Evolutionary conservation across 2,888 invertebrate species (phyloP), one percentile per base, ranked within the genome.

Genomic region (Dascillus cervinus): DNA sequence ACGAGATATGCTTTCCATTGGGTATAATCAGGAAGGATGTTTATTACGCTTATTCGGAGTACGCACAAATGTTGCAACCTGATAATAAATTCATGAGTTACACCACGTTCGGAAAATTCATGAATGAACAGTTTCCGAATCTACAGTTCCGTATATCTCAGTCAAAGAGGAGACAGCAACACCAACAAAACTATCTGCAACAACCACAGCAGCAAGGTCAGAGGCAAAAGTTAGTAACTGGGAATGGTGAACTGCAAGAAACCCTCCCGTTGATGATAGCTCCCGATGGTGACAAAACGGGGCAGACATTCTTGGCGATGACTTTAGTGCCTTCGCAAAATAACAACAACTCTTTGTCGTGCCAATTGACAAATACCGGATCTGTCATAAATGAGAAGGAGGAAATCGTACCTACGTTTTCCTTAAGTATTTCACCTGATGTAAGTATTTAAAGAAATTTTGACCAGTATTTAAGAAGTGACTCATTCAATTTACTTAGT

Each of bases 51-150:
- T 84, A 83, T 54, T 77, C 77, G 50, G 77, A 81, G 47, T 81
- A 79, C 53, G 80, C 81, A 37, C 77, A 77, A 54, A 74, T 77
- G 41, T 60, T 77, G 26, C 78, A 80, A 47, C 79, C 80, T 0
- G 75, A 75, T 29, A 75, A 79, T 5, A 83, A 83, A 60, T 64
- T 81, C 6, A 82, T 85, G 82, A 83, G 83, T 0, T 85, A 82
- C 51, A 81, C 83, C 2, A 82, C 83, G 4, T 84, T 84, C 63
- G 68, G 83, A 39, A 77, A 82, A 46, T 84, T 84, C 53, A 79
- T 85, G 77, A 82, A 82, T 55, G 81, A 82, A 47, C 83, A 83
- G 55, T 85, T 84, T 58, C 82, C 83, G 1, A 78, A 82, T 49
- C 78, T 83, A 3, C 80, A 78, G 54, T 83, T 82, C 53, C 67